Conservation (phyloP, 92 coral and sea anemone genomes). For the Phymanthus crucifer region DNA sequence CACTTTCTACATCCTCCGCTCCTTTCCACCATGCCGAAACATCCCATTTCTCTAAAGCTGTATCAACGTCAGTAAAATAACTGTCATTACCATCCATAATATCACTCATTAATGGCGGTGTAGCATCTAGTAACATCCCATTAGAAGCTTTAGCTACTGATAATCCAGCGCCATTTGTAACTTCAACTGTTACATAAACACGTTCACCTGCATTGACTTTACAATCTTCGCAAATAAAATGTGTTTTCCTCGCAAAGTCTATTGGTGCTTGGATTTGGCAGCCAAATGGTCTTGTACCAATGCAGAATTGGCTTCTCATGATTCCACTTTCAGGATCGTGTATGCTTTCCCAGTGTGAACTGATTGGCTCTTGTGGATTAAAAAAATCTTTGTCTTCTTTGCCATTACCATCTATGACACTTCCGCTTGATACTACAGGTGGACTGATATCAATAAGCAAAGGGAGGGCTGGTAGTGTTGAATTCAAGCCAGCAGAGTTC, state of each 20-base stretch:
- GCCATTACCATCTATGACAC: slow-evolving; percentile 74
- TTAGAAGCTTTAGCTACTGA: slow-evolving; percentile 62
- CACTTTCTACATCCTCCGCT: slow-evolving; percentile 78
- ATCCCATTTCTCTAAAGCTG: slow-evolving; percentile 69
- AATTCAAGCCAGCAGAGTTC: slow-evolving; percentile 77
- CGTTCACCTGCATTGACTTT: slow-evolving; percentile 54
- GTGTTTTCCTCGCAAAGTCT: slow-evolving; percentile 48
- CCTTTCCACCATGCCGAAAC: slow-evolving; percentile 86
- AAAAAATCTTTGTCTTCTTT: slow-evolving; percentile 66
- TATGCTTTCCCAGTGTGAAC: slow-evolving; percentile 84
- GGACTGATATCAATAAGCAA: slow-evolving; percentile 74
- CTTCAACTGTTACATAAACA: slow-evolving; percentile 63
- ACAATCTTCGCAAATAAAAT: slow-evolving; percentile 65
- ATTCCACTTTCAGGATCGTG: slow-evolving; percentile 83
- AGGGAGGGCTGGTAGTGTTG: slow-evolving; percentile 43
- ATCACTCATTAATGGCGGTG: slow-evolving; percentile 78
- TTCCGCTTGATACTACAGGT: slow-evolving; percentile 59
- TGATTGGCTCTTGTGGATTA: slow-evolving; percentile 42
- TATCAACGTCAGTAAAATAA: slow-evolving; percentile 53
- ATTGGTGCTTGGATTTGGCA: slow-evolving; percentile 67
- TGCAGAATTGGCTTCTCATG: slow-evolving; percentile 57
- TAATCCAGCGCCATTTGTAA: slow-evolving; percentile 81
- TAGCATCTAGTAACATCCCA: slow-evolving; percentile 80
- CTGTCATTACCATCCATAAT: slow-evolving; percentile 74
- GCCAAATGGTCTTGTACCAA: slow-evolving; percentile 83